Evolutionary conservation across 2,888 invertebrate species (phyloP), one percentile per base, ranked within the genome.

Genomic region (Synergus itoensis): DNA sequence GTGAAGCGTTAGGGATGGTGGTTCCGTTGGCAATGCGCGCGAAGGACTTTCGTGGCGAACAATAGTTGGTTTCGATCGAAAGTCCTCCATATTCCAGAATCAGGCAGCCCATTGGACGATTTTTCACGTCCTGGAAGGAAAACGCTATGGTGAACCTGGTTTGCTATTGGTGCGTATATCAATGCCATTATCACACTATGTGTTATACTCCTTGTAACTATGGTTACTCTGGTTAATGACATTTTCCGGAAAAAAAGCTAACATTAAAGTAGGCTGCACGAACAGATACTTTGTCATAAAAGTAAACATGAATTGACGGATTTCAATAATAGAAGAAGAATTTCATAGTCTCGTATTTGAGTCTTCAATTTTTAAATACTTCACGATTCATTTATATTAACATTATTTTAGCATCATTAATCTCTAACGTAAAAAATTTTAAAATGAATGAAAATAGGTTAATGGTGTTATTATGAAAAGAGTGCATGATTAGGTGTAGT

Each of bases 121-220:
- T 36, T 9, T 48, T 41, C 18, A 4, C 0, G 67, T 41, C 45
- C 43, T 48, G 43, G 69, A 36, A 73, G 77, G 77, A 79, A 57
- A 79, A 77, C 69, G 80, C 77, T 53, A 53, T 63, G 41, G 12
- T n/a, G 64, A 73, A 40, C 45, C 63, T 64, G 14, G 53, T 77
- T 64, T 63, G 77, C 77, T 41, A 80, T 77, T 80, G 77, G 77
- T 62, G 60, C 53, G 76, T n/a, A 53, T 18, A 60, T 48, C 67
- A 57, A 14, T 14, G 48, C 5, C 48, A 48, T 16, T 28, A 28
- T 28, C 4, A 5, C 5, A 48, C 14, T 4, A 14, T 48, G 45
- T 48, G 28, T 28, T 28, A 28, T 48, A 16, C 45, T 48, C 48
- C 48, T 48, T 5, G 48, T 48, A 48, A 48, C 48, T 7, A 48